Base-by-base conservation (phyloP, 2,888 invertebrate genomes). In the Scelioninae gen. 1 region DNA sequence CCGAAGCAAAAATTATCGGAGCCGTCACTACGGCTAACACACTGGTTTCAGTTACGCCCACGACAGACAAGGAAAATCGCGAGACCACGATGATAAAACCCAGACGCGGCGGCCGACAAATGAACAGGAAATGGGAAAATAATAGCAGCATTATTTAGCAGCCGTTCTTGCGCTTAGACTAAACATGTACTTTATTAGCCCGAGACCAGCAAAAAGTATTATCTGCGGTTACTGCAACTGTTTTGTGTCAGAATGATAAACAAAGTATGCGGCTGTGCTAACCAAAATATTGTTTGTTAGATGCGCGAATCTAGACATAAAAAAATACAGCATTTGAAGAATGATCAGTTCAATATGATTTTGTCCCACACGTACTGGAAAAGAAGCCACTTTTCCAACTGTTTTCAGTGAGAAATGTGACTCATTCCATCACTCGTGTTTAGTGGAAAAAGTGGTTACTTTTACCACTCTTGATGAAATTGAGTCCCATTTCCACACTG, bases 1-100 rank as follows among this genome's bases (percentile, higher is more conserved):
- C 55, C 76, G 79, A 83, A 84, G 23, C 23, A 23, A 23, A 85
- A 87, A 75, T 85, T 84, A 86, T 84, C 86, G 81, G 66, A 69
- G 84, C 84, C 85, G 86, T 85, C 84, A 85, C 75, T 74, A 68
- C 23, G 23, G 23, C 23, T 23, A 23, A 23, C 85, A 49, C 72
- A 60, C 82, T 15, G 71, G 69, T 47, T 60, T 71, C 16, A 38
- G 69, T 60, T 58, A 72, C 82, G 72, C 82, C 82, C 71, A 83
- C 83, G 55, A 34, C 45, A 63, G 23, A 43, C 62, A 43, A 47
- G 60, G 66, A 60, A 75, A 74, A 74, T 60, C 63, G 74, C 56
- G 40, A 49, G 58, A 38, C 55, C 23, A 51, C 40, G n/a, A 15
- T 51, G 81, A 75, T 56, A 38, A 68, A 81, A 56, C 11, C 72